Evolutionary conservation across 1,140 invertebrate species (phyloP), one percentile per base, ranked within the genome.

Genomic region (Tyrophagus putrescentiae): DNA sequence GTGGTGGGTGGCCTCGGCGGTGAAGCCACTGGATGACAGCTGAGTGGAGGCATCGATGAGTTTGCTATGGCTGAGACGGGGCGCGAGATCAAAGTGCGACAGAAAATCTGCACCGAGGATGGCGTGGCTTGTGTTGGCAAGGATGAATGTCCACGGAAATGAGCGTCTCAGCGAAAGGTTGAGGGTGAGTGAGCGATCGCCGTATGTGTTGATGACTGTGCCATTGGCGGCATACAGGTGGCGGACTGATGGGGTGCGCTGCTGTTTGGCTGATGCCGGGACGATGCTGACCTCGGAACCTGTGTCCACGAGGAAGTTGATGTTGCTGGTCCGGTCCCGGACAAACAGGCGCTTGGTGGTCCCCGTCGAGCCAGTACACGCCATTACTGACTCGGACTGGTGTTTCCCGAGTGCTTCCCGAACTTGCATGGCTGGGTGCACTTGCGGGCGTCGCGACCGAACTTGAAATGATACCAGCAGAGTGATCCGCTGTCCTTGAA

Each of bases 61-160:
- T 33, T 28, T 25, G 11, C 31, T 3, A 16, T 33, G 0, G 21
- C 50, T 41, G 6, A 65, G 33, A 28, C 62, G 59, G 2, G 52
- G 18, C 0, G 54, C n/a, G 0, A 64, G 23, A 28, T 32, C 34
- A 42, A 34, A 64, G 25, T 58, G 1, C 1, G 29, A 0, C 13
- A 62, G 48, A 34, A 63, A 62, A 52, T 64, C 63, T 7, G 61
- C 63, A 28, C 63, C 54, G 1, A 64, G 58, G 3, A 63, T 64
- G 2, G 39, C 33, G 9, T 7, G 32, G 3, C 21, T n/a, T 3
- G 60, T 48, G 18, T 50, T 50, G 6, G 28, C 28, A 6, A 59
- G 25, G 1, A 32, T 28, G 27, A 63, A 64, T 21, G 23, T 16
- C 6, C 32, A 64, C 16, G 5, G 28, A 27, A 64, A 45, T 45